Evolutionary conservation across 2,113 vertebrate genomes (phyloP).

Genomic region (Phocoena phocoena): DNA sequence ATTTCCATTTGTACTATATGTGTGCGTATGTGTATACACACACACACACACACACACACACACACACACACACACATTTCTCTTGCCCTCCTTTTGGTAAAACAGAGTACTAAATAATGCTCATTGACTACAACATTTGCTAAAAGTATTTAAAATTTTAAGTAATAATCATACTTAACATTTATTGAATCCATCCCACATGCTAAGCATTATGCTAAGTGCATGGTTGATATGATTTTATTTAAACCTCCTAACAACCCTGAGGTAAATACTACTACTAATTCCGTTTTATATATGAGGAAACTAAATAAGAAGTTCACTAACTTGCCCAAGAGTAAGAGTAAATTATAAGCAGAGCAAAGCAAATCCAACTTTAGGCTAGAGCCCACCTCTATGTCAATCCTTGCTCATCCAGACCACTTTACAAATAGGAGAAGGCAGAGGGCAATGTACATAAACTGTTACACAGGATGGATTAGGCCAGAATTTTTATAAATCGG

Average conservation of each 20-base stretch:
- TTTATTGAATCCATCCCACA: not conserved
- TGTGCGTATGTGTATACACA: too few species aligned
- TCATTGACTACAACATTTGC: not conserved
- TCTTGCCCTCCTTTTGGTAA: not conserved
- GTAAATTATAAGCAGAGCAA: not conserved
- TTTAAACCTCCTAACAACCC: not conserved
- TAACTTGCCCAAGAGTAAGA: not conserved
- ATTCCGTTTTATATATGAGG: constrained; percentile 10
- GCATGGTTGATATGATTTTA: not conserved
- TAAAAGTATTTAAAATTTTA: constrained; percentile 37
- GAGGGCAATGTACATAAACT: not conserved
- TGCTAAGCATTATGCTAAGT: not conserved
- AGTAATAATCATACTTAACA: constrained; percentile 2
- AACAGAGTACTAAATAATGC: not conserved
- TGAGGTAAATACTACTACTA: not conserved
- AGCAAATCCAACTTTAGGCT: not conserved
- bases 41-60: too few species aligned
- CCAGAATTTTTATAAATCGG: constrained; percentile 28
- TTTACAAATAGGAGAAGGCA: constrained; percentile 4
- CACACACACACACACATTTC: not conserved
- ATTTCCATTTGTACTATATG: not conserved
- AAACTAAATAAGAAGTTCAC: constrained; percentile 20
- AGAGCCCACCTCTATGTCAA: not conserved
- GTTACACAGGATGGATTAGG: not conserved
- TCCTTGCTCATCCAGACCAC: not conserved